A percentile compares a stretch with the other conserved stretches of the same genome.
phyloP scores from a whole-genome alignment of 2,113 vertebrate genomes.

The Gallinago jamesoni region DNA sequence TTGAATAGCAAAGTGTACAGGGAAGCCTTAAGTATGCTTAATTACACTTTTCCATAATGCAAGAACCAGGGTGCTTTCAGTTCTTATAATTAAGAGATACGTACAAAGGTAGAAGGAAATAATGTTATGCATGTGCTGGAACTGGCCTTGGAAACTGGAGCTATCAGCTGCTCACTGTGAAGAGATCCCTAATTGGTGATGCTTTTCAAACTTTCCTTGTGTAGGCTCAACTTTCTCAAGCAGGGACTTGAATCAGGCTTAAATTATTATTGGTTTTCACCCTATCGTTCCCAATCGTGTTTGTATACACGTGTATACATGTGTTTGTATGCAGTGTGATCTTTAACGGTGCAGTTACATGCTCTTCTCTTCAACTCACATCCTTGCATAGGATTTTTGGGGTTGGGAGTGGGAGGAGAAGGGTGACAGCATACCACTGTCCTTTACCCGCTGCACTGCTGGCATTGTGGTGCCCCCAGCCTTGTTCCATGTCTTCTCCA shows the following conservation, averaged over 20 bases:
- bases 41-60: neutral
- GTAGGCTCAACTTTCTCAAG: neutral
- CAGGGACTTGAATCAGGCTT: neutral
- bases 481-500: neutral
- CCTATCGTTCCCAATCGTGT: neutral
- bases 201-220: neutral
- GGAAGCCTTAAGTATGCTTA: neutral
- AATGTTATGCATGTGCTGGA: neutral
- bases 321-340: neutral
- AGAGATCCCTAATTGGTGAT: neutral
- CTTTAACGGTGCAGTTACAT: neutral
- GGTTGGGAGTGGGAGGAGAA: neutral
- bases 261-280: neutral
- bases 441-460: fast-evolving
- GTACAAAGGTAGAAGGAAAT: neutral
- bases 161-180: neutral
- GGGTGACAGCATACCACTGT: fast-evolving
- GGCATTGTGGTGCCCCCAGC: neutral
- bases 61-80: neutral
- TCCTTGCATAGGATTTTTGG: neutral
- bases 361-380: neutral
- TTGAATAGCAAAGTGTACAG: neutral
- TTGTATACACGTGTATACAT: neutral
- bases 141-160: neutral
- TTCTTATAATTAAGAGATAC: neutral